Evolutionary conservation across 1,140 invertebrate genomes (phyloP).

Genomic region (Drosophila azteca): DNA sequence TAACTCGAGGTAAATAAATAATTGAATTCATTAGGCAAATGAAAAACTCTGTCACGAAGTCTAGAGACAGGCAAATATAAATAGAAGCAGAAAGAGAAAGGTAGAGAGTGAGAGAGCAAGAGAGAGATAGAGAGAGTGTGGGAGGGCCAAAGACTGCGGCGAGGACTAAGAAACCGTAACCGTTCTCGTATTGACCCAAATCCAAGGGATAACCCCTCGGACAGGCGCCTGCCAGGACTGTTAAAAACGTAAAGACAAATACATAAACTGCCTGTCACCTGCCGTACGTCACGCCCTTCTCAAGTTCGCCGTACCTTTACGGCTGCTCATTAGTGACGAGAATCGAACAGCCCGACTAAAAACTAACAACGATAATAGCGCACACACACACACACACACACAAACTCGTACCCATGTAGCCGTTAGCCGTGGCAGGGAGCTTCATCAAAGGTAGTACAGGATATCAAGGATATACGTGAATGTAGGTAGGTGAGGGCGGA

Average conservation of each 20-base stretch:
- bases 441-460: slow-evolving; percentile 59
- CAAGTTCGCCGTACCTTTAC: slow-evolving; percentile 65
- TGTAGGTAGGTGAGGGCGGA: slow-evolving; percentile 19
- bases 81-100: slow-evolving; percentile 9
- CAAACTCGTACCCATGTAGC: neutral
- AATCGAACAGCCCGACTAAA: slow-evolving; percentile 60
- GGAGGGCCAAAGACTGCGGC: too few species aligned
- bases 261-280: slow-evolving; percentile 52
- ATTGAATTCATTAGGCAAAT: slow-evolving; percentile 84
- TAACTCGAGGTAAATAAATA: slow-evolving; percentile 79
- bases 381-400: slow-evolving; percentile 14
- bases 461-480: slow-evolving; percentile 2
- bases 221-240: slow-evolving; percentile 63
- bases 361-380: slow-evolving; percentile 46
- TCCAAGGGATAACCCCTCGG: slow-evolving; percentile 50
- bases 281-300: slow-evolving; percentile 67
- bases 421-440: slow-evolving; percentile 20
- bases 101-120: neutral
- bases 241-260: slow-evolving; percentile 79
- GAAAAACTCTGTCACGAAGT: slow-evolving; percentile 70
- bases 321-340: slow-evolving; percentile 76
- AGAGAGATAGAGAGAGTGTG: neutral
- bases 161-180: too few species aligned
- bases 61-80: slow-evolving; percentile 19
- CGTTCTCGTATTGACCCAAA: slow-evolving; percentile 66